Base-by-base conservation (phyloP, 2,888 invertebrate genomes). In the Marronus borbonicus region DNA sequence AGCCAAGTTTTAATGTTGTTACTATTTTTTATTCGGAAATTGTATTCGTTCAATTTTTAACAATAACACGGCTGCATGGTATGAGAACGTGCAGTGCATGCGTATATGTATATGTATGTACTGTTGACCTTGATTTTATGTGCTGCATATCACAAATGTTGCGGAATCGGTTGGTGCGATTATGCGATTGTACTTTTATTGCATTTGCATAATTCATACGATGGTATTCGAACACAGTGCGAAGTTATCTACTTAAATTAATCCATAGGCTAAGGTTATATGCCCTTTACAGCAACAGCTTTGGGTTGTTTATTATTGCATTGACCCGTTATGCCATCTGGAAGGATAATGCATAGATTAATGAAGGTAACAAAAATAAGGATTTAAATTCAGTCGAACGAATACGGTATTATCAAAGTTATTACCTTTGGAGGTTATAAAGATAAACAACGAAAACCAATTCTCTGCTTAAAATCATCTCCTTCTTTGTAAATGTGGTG, bases 161-260 rank as follows among this genome's bases (percentile, higher is more conserved):
- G 72, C 58, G 58, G 58, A 72, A 72, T 72, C 39, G 72, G 58
- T 20, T 58, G 72, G 58, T 72, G 55, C 24, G n/a, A 65, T 66
- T 60, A 60, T 52, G 17, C 20, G 17, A 66, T 20, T 72, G 58
- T 60, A 20, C 28, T 58, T 58, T 72, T 72, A 72, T 60, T 36
- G 36, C 58, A 58, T 72, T 58, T 72, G 58, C 70, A 72, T 72
- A 72, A 72, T 72, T 58, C 70, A 58, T 20, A 55, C 36, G 58
- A 36, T 36, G 10, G 58, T 58, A 31, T 31, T 39, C 39, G 8
- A 39, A 39, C 31, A 39, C 39, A 39, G 7, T 39, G 39, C 44
- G 8, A 44, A 44, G 44, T 12, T 44, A 44, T 44, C 8, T 44
- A 44, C 12, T 44, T 8, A 12, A 2, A 44, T 12, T 44, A 8